Conservation (phyloP, 2,797 vertebrate species). For the Phyllotis vaccarum region DNA sequence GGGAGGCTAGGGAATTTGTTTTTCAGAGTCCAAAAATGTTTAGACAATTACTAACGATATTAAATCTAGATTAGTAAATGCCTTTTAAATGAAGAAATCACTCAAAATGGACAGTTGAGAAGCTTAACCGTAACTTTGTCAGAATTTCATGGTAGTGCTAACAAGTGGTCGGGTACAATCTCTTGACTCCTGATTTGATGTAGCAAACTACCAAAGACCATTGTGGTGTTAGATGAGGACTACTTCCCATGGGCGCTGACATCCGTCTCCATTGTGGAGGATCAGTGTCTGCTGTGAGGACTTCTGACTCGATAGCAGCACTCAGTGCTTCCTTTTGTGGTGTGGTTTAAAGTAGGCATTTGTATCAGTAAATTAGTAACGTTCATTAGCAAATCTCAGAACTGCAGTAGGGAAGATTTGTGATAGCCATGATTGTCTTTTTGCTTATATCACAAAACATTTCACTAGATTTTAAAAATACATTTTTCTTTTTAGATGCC, state of each 20-base stretch:
- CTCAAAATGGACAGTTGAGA: slow-evolving; percentile 67
- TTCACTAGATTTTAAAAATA: slow-evolving; percentile 18
- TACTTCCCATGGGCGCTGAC: not conserved
- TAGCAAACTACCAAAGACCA: slow-evolving; percentile 48
- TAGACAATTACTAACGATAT: slow-evolving; percentile 47
- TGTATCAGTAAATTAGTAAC: not conserved
- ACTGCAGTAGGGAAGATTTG: not conserved
- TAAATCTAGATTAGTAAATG: slow-evolving; percentile 64
- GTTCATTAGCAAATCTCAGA: not conserved
- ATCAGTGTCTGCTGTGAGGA: not conserved
- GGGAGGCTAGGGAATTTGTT: slow-evolving; percentile 31
- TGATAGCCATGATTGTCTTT: not conserved
- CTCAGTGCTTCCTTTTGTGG: slow-evolving; percentile 50
- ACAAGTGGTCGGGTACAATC: not conserved
- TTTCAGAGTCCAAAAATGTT: slow-evolving; percentile 59
- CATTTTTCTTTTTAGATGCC: slow-evolving; percentile 25
- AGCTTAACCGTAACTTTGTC: slow-evolving; percentile 64
- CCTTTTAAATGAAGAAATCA: slow-evolving; percentile 74
- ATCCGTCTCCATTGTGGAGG: not conserved
- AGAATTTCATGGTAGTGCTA: slow-evolving; percentile 61
- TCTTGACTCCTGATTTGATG: slow-evolving; percentile 1
- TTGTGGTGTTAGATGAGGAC: not conserved
- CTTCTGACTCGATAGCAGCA: slow-evolving; percentile 4
- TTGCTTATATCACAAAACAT: slow-evolving; percentile 33
- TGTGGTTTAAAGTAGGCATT: not conserved